A percentile compares a stretch with the other conserved stretches of the same genome.
These are phyloP conservation scores for Caenorhabditis sp. DNA, from an alignment of 2,888 invertebrate species.

Conservation along the genomic window DNA sequence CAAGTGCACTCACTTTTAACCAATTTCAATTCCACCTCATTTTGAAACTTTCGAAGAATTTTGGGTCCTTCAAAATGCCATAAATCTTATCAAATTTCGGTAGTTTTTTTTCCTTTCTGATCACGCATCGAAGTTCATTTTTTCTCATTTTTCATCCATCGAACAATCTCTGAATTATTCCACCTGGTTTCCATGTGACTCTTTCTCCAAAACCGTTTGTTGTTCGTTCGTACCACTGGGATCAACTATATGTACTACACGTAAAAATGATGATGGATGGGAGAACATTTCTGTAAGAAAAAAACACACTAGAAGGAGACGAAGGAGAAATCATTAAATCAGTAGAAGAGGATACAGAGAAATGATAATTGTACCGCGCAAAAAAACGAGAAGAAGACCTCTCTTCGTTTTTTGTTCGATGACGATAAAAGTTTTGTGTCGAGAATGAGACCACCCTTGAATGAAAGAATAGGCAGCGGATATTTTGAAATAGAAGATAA, in stretches of 20 bases:
- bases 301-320: not conserved
- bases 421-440: conserved; percentile 22
- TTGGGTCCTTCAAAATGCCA: not conserved
- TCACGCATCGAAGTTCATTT: not conserved
- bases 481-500: conserved; percentile 26
- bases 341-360: conserved; percentile 19
- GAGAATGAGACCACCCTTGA: conserved; percentile 23
- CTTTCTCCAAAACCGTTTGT: conserved; percentile 33
- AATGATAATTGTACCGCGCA: conserved; percentile 50
- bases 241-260: conserved; percentile 35
- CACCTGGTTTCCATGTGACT: conserved; percentile 41
- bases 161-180: conserved; percentile 12
- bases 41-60: conserved; percentile 26
- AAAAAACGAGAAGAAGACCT: conserved; percentile 24
- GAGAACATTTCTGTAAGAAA: conserved; percentile 7
- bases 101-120: not conserved
- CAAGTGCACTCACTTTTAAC: conserved; percentile 16
- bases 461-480: conserved; percentile 22
- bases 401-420: conserved; percentile 12
- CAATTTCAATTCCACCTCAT: not conserved
- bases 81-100: conserved; percentile 33
- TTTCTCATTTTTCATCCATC: not conserved
- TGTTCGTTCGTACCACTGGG: conserved; percentile 29
- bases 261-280: conserved; percentile 35
- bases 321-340: conserved; percentile 37